These are phyloP conservation scores for Sycophila texana DNA, from an alignment of 2,888 invertebrate species.

Conservation along the genomic window DNA sequence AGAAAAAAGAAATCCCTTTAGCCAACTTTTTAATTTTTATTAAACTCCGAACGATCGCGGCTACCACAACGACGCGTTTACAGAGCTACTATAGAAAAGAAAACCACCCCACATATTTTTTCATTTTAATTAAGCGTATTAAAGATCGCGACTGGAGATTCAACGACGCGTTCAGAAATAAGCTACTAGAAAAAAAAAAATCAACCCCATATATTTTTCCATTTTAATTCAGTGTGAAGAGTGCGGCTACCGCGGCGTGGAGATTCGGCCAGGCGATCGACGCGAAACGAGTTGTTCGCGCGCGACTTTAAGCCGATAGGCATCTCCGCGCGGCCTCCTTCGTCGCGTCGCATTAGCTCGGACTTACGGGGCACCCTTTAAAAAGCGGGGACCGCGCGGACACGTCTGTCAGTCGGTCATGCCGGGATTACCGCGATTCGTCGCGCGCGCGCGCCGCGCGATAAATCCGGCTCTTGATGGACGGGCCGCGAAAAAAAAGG, in stretches of 20 bases:
- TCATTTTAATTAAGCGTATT: no score
- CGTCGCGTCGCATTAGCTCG: conserved; percentile 16
- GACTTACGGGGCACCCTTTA: conserved; percentile 15
- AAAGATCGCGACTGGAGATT: no score
- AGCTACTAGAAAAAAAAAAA: no score
- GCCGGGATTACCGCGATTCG: not conserved
- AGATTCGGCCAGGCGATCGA: not conserved
- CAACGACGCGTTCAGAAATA: no score
- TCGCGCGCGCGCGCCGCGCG: not conserved
- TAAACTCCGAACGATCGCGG: no score
- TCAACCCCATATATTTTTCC: not conserved
- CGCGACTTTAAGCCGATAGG: not conserved
- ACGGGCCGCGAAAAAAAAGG: conserved; percentile 8
- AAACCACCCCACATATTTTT: no score
- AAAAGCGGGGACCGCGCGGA: not conserved
- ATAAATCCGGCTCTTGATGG: conserved; percentile 23
- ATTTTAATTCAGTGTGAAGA: conserved; percentile 5
- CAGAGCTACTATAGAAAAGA: no score
- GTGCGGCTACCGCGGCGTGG: not conserved
- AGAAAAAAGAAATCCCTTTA: no score
- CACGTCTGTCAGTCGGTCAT: not conserved
- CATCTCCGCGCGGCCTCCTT: not conserved
- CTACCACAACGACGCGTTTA: no score
- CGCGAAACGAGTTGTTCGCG: conserved; percentile 7
- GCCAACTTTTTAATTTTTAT: no score